Conservation (phyloP, 2,113 vertebrate genomes). For the Cyprinodon tularosa region DNA sequence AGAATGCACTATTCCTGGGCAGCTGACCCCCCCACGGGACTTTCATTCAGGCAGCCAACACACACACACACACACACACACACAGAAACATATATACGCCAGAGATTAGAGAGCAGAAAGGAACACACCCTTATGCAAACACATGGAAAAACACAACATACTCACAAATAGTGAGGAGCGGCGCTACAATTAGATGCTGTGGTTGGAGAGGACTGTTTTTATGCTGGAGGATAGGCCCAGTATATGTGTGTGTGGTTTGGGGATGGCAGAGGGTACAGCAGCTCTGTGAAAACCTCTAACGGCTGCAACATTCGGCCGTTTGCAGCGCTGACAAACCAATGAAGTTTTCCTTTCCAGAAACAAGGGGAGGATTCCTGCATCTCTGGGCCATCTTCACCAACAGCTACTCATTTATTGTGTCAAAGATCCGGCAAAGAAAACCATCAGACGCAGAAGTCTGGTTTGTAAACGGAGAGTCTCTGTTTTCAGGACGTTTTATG, state of each 20-base stretch:
- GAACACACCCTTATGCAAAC: constrained; percentile 40
- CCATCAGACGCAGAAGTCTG: no score
- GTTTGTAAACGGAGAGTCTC: no score
- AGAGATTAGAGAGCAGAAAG: constrained; percentile 58
- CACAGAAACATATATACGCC: constrained; percentile 26
- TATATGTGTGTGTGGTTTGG: constrained; percentile 21
- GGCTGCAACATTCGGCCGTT: constrained; percentile 42
- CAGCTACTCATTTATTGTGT: no score
- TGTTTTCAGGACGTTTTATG: neutral
- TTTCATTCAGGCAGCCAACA: constrained; percentile 25
- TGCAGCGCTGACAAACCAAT: constrained; percentile 29
- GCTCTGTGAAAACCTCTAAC: constrained; percentile 55
- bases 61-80: constrained; percentile 24
- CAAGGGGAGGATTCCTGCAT: constrained; percentile 14
- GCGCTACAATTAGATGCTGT: constrained; percentile 74
- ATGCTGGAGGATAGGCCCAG: constrained; percentile 20
- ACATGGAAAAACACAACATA: constrained; percentile 25
- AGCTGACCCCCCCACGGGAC: constrained; percentile 25
- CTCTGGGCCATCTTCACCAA: neutral
- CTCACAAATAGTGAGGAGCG: constrained; percentile 24
- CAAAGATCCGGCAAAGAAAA: neutral
- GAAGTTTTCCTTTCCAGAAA: neutral
- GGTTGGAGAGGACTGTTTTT: constrained; percentile 68
- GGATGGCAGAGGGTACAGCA: constrained; percentile 39
- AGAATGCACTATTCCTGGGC: constrained; percentile 59